Evolutionary conservation across 2,797 vertebrate genomes (phyloP).

Genomic region (Micropoecilia bifurca): DNA sequence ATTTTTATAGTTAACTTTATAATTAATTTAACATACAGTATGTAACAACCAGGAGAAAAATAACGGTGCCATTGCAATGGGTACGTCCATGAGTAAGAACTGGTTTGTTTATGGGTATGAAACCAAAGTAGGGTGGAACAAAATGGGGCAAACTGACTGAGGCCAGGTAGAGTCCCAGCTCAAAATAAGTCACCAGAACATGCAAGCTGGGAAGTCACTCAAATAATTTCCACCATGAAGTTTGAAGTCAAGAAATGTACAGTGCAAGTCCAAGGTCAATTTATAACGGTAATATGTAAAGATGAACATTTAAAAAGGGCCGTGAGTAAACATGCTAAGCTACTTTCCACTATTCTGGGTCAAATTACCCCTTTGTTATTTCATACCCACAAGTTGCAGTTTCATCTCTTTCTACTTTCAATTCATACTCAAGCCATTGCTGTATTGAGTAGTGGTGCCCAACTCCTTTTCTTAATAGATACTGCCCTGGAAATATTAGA

Average conservation of each 20-base stretch:
- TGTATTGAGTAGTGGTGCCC: not conserved
- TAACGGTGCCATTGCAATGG: not conserved
- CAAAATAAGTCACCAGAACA: not conserved
- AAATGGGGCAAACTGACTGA: not conserved
- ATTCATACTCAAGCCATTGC: not conserved
- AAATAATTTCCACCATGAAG: not conserved
- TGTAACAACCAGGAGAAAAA: not conserved
- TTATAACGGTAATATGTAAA: not conserved
- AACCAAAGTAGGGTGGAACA: not conserved
- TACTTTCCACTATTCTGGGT: not conserved
- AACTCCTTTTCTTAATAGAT: not conserved
- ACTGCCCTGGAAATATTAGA: not conserved
- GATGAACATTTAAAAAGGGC: not conserved
- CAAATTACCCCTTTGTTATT: not conserved
- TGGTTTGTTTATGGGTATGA: not conserved
- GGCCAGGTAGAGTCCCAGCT: not conserved
- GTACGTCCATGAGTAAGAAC: not conserved
- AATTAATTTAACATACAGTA: not conserved
- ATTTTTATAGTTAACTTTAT: not conserved
- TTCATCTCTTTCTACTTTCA: not conserved
- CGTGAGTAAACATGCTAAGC: not conserved
- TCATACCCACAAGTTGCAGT: not conserved
- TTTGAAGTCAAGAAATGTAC: not conserved
- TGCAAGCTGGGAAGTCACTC: not conserved
- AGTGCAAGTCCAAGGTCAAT: not conserved